Evolutionary conservation across 2,888 invertebrate species (phyloP), one percentile per base, ranked within the genome.

Genomic region (Drepanosiphum platanoidis): DNA sequence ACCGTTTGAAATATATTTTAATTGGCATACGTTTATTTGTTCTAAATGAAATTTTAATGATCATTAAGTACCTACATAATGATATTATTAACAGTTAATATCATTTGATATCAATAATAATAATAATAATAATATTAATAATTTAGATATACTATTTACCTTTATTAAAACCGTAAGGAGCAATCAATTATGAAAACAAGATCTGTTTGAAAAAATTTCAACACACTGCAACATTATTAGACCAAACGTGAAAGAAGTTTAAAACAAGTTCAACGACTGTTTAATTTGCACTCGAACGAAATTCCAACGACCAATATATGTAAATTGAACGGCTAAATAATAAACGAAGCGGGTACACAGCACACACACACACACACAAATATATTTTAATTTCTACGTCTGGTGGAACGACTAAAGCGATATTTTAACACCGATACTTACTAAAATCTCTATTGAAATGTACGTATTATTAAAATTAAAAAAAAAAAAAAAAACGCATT

Each of bases 181-280:
- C 18, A 27, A 32, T 36, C 30, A 78, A 78, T n/a, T 68, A 79
- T 46, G 4, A 46, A 68, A 52, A 68, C n/a, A 34, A 68, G 34
- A 79, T 68, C 46, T n/a, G 27, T 79, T 46, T 2, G 7, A 46
- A 71, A 2, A 74, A 18, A 58, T 75, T 74, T 32, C 34, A n/a
- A n/a, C 42, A 30, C 68, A 46, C 66, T n/a, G 8, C 34, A 66
- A 11, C 52, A 36, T 75, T 58, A 58, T 80, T 80, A 80, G 52
- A 36, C 15, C 27, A 13, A 52, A 58, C 30, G 46, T 30, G 30
- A 58, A 70, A 70, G 34, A 68, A 68, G 52, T 70, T 18, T 22
- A 71, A 66, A 70, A 80, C 68, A 70, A 70, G 70, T 80, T 80
- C 52, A 70, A 80, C 36, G 52, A 70, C 80, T 80, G 52, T 80